These are phyloP conservation scores for Haliclona indistincta DNA, from an alignment of 37 sponge, comb jelly and placozoan species.

Conservation along the genomic window DNA sequence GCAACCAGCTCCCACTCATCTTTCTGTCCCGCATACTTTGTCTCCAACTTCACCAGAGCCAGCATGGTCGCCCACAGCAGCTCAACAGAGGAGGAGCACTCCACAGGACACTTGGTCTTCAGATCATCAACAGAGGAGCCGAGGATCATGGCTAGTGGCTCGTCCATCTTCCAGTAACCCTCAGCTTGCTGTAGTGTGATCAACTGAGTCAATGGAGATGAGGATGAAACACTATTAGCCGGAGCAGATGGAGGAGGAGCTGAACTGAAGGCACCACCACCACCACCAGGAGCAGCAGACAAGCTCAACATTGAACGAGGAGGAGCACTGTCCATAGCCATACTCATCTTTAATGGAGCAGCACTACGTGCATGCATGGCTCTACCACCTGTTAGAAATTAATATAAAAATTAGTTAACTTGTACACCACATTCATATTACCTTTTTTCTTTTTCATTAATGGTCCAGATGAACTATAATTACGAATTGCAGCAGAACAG, in stretches of 20 bases:
- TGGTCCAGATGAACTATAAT: too few relatives aligned
- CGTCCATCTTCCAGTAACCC: constrained; percentile 50
- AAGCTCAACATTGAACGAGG: too few relatives aligned
- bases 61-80: constrained; percentile 72
- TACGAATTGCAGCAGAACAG: too few relatives aligned
- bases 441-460: too few relatives aligned
- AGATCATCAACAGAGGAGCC: constrained; percentile 6
- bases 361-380: too few relatives aligned
- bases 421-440: too few relatives aligned
- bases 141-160: constrained; percentile 9
- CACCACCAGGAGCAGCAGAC: too few relatives aligned
- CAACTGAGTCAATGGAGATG: constrained; percentile 14
- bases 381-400: too few relatives aligned
- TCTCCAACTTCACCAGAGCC: constrained; percentile 33
- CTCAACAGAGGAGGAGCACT: neutral
- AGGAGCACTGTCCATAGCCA: neutral
- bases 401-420: too few relatives aligned
- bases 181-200: constrained; percentile 54
- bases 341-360: neutral
- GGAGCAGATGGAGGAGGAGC: too few relatives aligned
- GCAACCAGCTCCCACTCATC: constrained; percentile 82
- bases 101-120: constrained; percentile 15
- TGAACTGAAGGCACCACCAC: too few relatives aligned
- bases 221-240: too few relatives aligned
- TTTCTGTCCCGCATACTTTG: constrained; percentile 18